Conservation (phyloP, 2,113 vertebrate species). For the Eolophus roseicapilla region DNA sequence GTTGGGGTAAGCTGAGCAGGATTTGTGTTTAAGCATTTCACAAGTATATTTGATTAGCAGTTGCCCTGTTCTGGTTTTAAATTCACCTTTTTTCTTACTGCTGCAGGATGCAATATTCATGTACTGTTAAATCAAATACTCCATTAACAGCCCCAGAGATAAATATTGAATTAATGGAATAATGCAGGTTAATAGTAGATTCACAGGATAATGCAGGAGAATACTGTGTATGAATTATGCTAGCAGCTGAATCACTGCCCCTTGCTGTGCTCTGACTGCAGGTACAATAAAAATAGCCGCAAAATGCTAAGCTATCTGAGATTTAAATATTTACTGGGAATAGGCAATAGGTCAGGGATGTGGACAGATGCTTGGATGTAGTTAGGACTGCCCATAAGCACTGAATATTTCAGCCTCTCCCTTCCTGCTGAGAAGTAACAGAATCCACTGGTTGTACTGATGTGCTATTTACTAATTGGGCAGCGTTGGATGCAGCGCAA, state of each 20-base stretch:
- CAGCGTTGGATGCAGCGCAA: accelerated
- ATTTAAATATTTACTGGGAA: neutral
- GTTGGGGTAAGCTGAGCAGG: neutral
- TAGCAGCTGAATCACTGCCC: neutral
- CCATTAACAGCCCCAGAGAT: slow-evolving; percentile 39
- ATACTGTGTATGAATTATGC: neutral
- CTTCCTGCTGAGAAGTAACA: neutral
- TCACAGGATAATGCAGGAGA: neutral
- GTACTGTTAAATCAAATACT: slow-evolving; percentile 43
- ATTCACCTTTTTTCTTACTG: neutral
- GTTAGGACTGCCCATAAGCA: neutral
- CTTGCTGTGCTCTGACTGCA: neutral
- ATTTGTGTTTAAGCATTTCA: neutral
- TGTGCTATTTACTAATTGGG: neutral
- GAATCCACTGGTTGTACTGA: neutral
- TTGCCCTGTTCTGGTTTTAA: neutral
- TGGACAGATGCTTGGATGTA: neutral
- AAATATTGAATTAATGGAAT: slow-evolving; percentile 63
- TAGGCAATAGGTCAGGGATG: neutral
- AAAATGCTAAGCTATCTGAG: neutral
- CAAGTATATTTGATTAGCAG: neutral
- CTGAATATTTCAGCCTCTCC: neutral
- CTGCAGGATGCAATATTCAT: slow-evolving; percentile 46
- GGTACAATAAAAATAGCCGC: neutral
- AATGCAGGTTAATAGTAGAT: slow-evolving; percentile 34